These are phyloP conservation scores for Coelinius sp. DNA, from an alignment of 2,888 invertebrate genomes.

Conservation along the genomic window DNA sequence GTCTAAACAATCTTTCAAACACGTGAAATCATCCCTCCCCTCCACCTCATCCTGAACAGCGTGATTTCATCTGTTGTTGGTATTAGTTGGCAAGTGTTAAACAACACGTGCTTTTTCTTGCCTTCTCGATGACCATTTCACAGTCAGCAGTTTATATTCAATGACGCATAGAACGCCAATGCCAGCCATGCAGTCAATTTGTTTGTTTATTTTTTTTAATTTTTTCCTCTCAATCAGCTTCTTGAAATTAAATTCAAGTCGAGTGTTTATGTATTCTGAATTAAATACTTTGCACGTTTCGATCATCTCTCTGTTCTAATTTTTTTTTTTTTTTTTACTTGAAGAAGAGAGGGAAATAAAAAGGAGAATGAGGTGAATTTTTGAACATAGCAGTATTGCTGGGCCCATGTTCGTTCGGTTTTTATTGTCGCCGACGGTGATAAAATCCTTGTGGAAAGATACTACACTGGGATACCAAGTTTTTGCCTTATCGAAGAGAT, in stretches of 20 bases:
- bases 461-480: neutral
- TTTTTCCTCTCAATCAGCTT: neutral
- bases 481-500: conserved; percentile 3
- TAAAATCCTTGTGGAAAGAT: conserved; percentile 32
- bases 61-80: conserved; percentile 20
- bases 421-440: conserved; percentile 44
- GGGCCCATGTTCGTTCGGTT: conserved; percentile 31
- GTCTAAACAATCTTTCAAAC: neutral
- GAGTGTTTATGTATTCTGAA: neutral
- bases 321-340: neutral
- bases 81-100: conserved; percentile 20
- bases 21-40: conserved; percentile 13
- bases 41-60: neutral
- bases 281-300: no score
- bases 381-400: conserved; percentile 18
- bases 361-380: conserved; percentile 33
- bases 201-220: neutral
- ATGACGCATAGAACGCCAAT: neutral
- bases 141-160: neutral
- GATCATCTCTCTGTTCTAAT: neutral
- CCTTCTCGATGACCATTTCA: conserved; percentile 12
- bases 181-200: neutral
- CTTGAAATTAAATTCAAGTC: neutral
- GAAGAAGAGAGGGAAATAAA: neutral
- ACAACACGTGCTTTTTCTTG: conserved; percentile 17